Evolutionary conservation across 2,888 invertebrate genomes (phyloP).

Genomic region (Tiliacea aurago): DNA sequence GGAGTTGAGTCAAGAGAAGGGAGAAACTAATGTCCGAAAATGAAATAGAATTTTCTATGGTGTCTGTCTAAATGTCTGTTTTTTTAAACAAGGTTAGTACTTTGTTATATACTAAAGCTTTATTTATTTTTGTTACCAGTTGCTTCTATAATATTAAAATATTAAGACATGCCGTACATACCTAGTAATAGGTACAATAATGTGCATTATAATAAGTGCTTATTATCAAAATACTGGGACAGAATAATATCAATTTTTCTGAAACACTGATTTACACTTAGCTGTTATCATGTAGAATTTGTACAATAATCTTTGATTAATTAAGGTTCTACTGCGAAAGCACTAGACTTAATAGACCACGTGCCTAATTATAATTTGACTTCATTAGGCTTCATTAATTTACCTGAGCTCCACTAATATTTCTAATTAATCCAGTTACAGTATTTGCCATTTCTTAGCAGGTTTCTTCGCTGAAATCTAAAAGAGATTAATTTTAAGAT

Average conservation of each 20-base stretch:
- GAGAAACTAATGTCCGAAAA: no score
- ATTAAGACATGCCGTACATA: no score
- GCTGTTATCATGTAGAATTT: not conserved
- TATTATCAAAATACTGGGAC: not conserved
- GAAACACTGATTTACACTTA: not conserved
- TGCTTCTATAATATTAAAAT: no score
- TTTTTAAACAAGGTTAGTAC: no score
- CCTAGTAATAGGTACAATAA: no score
- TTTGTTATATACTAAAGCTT: no score
- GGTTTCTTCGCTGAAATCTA: not conserved
- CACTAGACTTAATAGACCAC: not conserved
- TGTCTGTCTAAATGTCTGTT: no score
- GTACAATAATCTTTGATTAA: not conserved
- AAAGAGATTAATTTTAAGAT: not conserved
- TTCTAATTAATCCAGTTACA: not conserved
- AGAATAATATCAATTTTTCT: not conserved
- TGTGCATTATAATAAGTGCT: not conserved
- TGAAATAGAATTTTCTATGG: no score
- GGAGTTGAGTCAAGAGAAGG: no score
- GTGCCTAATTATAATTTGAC: not conserved
- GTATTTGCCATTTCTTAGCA: constrained; percentile 4
- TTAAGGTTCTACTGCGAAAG: not conserved
- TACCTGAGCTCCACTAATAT: not conserved
- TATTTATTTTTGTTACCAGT: no score
- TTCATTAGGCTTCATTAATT: not conserved